Evolutionary conservation across 2,888 invertebrate genomes (phyloP).

Genomic region (Oxycera nigricornis): DNA sequence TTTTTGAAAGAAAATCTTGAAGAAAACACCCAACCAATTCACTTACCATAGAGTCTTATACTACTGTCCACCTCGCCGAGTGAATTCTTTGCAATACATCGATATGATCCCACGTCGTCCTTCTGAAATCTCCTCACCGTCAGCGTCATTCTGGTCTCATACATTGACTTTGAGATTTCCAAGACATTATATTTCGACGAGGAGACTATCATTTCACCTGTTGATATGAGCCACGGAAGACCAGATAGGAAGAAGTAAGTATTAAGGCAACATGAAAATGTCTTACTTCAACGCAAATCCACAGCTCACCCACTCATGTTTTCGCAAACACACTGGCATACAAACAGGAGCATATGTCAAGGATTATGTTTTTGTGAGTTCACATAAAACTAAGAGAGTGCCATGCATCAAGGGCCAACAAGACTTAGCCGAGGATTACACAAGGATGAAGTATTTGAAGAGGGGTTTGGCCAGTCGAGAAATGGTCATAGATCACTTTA

Average conservation of each 20-base stretch:
- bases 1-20: no score
- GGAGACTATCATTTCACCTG: constrained; percentile 85
- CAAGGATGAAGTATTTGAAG: constrained; percentile 38
- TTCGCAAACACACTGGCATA: constrained; percentile 26
- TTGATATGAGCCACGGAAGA: constrained; percentile 50
- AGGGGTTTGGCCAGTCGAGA: constrained; percentile 22
- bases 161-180: constrained; percentile 73
- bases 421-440: constrained; percentile 41
- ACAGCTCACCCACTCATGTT: constrained; percentile 19
- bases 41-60: constrained; percentile 83
- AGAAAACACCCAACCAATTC: neutral
- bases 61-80: constrained; percentile 87
- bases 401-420: constrained; percentile 39
- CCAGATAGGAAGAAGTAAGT: neutral
- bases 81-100: constrained; percentile 86
- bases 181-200: constrained; percentile 81
- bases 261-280: neutral
- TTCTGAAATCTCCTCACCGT: constrained; percentile 76
- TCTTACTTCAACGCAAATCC: neutral
- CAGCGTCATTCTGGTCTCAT: constrained; percentile 83
- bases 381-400: neutral
- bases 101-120: constrained; percentile 81
- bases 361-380: constrained; percentile 43
- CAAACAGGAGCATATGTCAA: constrained; percentile 40
- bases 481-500: constrained; percentile 41